Base-by-base conservation (phyloP, 2,113 vertebrate genomes). In the Pollachius pollachius region DNA sequence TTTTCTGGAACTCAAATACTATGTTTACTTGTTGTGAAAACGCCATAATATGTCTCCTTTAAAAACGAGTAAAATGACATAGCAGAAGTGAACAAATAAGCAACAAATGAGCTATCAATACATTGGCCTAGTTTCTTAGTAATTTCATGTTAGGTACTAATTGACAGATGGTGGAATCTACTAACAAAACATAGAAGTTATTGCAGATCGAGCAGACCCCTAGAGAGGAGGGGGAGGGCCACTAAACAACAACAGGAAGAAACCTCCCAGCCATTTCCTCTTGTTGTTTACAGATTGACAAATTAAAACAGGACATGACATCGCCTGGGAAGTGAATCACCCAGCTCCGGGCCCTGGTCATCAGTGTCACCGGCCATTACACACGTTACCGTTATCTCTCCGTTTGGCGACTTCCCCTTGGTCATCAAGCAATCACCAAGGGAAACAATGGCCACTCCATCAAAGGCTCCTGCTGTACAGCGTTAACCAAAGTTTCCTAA, bases 291-390 rank as follows among this genome's bases (percentile, higher is more conserved):
- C 81, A 83, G 70, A 89, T 79, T 54, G 69, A 63, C 62, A 52
- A 82, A 64, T 76, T 68, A 17, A 75, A 86, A 86, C 82, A 85
- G 88, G 88, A 89, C 12, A 48, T 89, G 84, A 90, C 61, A 30
- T 87, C 88, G 89, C 65, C 18, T 7, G 25, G 18, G 70, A 85
- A 81, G 80, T 86, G 85, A 91, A 70, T 87, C 82, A 83, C 6
- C 4, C 58, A 67, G 73, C 62, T 74, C 66, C 78, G 75, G 3
- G 52, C 60, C 59, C 67, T 56, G 0, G 68, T 85, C 84, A 84
- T 23, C 15, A 52, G 67, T 16, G 37, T 85, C 75, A 81, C 67
- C 57, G 2, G 41, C 41, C 8, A 48, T 48, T 48, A 48, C 41
- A 48, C 41, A 34, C 4, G 30, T 34, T 34, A 34, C 6, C 6